Evolutionary conservation across 53 echinoderm and acorn worm species (phyloP), one percentile per base, ranked within the genome.

Genomic region (Luidia sarsii): DNA sequence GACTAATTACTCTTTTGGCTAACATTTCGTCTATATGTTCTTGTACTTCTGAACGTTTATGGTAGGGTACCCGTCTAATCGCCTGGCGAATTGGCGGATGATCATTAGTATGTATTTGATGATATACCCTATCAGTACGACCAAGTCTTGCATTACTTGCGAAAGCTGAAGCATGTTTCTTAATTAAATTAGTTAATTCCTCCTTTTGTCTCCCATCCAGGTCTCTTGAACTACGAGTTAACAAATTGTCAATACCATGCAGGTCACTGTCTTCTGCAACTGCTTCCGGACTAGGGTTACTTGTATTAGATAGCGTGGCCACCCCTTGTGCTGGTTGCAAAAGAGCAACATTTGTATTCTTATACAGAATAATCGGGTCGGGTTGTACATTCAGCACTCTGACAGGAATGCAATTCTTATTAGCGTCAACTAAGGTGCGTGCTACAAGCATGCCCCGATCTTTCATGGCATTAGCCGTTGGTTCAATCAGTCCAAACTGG

Each of bases 91-190:
- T 75, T 37, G 73, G 52, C 30, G 60, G 14, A 10, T 30, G 14
- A 31, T 60, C 59, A 20, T 71, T 64, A 16, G 68, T 79, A 52
- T 79, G 45, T 19, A 87, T 80, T 41, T 33, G 16, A 50, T 87
- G 87, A 30, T 59, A 41, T 10, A 87, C 71, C 7, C 49, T 32
- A 48, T 69, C 59, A 1, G 87, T 87, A 21, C 45, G 54, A 23
- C 80, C 87, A 16, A 87, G 48, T 30, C 73, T 73, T 27, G 2
- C 33, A 48, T 67, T 73, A 13, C 33, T 71, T 21, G 73, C 68
- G 73, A 84, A 84, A 13, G 73, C 64, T 32, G 71, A 71, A 48
- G 71, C 72, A 63, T 72, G 63, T 19, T 84, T 30, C 14, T 10
- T 6, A 8, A 84, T 50, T 24, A 84, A 37, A 7, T 84, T 83